Evolutionary conservation across 2,888 invertebrate genomes (phyloP).

Genomic region (Lepidochrysops patricia): DNA sequence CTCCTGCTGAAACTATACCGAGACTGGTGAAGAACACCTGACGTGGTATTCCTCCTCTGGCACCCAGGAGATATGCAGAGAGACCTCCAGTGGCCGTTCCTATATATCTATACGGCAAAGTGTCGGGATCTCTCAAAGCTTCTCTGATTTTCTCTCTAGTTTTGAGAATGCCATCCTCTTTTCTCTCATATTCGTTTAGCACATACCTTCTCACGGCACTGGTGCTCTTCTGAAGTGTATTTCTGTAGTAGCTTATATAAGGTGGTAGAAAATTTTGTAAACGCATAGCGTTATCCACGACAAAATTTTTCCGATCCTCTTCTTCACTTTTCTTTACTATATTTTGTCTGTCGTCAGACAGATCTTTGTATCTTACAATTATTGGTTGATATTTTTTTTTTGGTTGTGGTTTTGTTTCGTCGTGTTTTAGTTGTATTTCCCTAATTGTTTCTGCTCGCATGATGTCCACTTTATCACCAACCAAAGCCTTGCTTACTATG

Average conservation of each 20-base stretch:
- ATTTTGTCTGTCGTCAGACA: constrained; percentile 45
- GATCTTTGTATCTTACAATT: constrained; percentile 46
- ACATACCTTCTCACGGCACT: constrained; percentile 24
- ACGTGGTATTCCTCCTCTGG: constrained; percentile 27
- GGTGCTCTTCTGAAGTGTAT: constrained; percentile 18
- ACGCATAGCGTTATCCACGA: constrained; percentile 34
- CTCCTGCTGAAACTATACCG: constrained; percentile 37
- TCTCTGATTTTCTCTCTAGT: constrained; percentile 30
- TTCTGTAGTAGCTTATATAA: constrained; percentile 31
- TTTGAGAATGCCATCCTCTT: constrained; percentile 16
- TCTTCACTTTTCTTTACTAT: constrained; percentile 41
- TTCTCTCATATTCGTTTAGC: constrained; percentile 19
- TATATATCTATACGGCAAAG: constrained; percentile 31
- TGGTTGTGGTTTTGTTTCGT: constrained; percentile 27
- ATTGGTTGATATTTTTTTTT: constrained; percentile 34
- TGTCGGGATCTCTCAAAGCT: constrained; percentile 38
- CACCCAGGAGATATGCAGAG: constrained; percentile 31
- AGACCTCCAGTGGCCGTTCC: constrained; percentile 30
- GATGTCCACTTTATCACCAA: constrained; percentile 31
- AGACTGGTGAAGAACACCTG: constrained; percentile 32
- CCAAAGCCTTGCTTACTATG: constrained; percentile 31
- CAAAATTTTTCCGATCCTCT: constrained; percentile 33
- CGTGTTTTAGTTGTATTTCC: constrained; percentile 42
- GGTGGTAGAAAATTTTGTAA: constrained; percentile 39
- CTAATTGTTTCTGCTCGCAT: constrained; percentile 18